A percentile compares a stretch with the other conserved stretches of the same genome.
These are phyloP conservation scores for Sympetrum striolatum DNA, from an alignment of 2,888 invertebrate genomes.

Conservation along the genomic window DNA sequence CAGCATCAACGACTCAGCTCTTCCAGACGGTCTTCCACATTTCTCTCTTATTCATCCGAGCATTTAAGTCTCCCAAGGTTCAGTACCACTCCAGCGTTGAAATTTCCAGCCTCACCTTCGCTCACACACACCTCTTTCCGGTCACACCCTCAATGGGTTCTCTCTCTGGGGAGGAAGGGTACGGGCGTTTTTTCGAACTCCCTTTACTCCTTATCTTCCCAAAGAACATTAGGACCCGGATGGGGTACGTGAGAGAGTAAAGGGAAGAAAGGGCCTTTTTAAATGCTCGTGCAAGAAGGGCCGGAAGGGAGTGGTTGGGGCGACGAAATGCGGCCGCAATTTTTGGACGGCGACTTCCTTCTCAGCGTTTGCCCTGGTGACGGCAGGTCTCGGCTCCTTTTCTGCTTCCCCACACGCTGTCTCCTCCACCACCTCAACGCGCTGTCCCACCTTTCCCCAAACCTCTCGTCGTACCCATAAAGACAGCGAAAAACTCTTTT, in stretches of 20 bases:
- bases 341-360: slow-evolving; percentile 41
- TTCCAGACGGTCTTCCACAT: background rate
- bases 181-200: background rate
- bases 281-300: slow-evolving; percentile 34
- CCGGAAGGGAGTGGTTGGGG: slow-evolving; percentile 22
- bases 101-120: slow-evolving; percentile 12
- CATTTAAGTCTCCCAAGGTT: slow-evolving; percentile 1
- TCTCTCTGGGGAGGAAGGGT: background rate
- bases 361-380: slow-evolving; percentile 13
- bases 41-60: background rate
- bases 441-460: background rate
- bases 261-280: slow-evolving; percentile 36
- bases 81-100: background rate
- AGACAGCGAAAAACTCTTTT: slow-evolving; percentile 37
- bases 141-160: slow-evolving; percentile 17
- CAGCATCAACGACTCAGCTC: background rate
- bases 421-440: background rate
- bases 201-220: slow-evolving; percentile 26
- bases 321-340: slow-evolving; percentile 32
- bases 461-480: background rate
- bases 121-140: slow-evolving; percentile 21
- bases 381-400: background rate
- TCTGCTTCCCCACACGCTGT: background rate
- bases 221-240: slow-evolving; percentile 35
- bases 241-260: slow-evolving; percentile 34